Conservation (phyloP, 1,140 invertebrate genomes). For the Aphelinus atriplicis region DNA sequence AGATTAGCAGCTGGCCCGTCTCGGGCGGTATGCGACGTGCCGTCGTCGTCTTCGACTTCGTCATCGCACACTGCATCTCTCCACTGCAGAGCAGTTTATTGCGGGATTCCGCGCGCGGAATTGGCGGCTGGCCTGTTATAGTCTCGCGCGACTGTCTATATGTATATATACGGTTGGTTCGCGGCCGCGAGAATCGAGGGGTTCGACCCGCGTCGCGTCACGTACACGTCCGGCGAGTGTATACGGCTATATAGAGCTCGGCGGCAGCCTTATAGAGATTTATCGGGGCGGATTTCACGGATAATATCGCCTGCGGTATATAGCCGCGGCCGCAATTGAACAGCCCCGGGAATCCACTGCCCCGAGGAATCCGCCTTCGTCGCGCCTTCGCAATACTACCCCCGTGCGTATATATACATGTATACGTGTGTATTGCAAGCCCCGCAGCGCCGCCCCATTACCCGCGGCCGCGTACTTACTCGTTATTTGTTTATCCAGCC, state of each 20-base stretch:
- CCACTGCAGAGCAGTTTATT: too few species aligned
- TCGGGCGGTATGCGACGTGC: too few species aligned
- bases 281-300: constrained; percentile 23
- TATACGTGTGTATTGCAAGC: too few species aligned
- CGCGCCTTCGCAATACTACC: not conserved
- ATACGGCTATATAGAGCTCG: not conserved
- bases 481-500: too few species aligned
- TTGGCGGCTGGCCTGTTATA: not conserved
- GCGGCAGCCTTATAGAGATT: constrained; percentile 25
- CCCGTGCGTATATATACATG: too few species aligned
- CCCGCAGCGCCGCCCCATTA: too few species aligned
- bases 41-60: too few species aligned
- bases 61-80: too few species aligned
- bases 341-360: not conserved
- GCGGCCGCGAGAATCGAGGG: too few species aligned
- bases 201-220: not conserved
- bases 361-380: not conserved
- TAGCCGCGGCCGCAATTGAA: not conserved
- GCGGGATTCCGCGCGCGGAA: too few species aligned
- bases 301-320: constrained; percentile 5
- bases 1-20: too few species aligned
- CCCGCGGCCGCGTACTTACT: too few species aligned
- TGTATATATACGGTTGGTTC: not conserved
- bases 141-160: not conserved
- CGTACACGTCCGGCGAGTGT: not conserved